Percentiles rank a stretch among this genome's conserved stretches.
Evolutionary conservation across 2,797 vertebrate species (phyloP).

Genomic region (Gymnoscopelus braueri): DNA sequence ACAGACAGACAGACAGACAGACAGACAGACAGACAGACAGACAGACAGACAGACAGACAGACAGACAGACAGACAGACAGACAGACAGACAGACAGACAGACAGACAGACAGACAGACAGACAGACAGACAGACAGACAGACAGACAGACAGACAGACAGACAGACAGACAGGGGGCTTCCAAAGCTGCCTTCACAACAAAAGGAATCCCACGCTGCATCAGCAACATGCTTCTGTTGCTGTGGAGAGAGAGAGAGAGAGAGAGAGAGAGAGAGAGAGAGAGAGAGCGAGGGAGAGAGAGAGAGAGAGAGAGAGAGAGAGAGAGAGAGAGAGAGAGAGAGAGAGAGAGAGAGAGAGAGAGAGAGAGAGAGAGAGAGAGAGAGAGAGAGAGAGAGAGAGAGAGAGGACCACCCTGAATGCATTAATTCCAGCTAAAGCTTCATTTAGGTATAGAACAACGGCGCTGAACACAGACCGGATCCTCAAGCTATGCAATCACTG

Average conservation of each 20-base stretch:
- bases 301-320: conserved; percentile 1
- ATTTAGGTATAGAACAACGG: neutral
- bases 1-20: no score
- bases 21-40: neutral
- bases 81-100: neutral
- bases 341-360: no score
- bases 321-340: neutral
- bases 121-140: no score
- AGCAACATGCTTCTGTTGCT: conserved; percentile 48
- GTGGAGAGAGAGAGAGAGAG: neutral
- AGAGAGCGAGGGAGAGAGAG: conserved; percentile 11
- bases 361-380: conserved; percentile 14
- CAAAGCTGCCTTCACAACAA: conserved; percentile 60
- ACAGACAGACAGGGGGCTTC: conserved; percentile 24
- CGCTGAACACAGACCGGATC: no score
- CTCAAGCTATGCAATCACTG: no score
- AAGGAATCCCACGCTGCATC: conserved; percentile 67
- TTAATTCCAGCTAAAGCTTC: conserved; percentile 39
- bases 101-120: conserved; percentile 6
- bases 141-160: neutral
- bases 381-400: neutral
- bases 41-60: conserved; percentile 5
- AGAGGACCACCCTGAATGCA: conserved; percentile 60
- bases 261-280: neutral
- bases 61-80: no score